Base-by-base conservation (phyloP, 2,888 invertebrate species). In the Metallyticus violacea region DNA sequence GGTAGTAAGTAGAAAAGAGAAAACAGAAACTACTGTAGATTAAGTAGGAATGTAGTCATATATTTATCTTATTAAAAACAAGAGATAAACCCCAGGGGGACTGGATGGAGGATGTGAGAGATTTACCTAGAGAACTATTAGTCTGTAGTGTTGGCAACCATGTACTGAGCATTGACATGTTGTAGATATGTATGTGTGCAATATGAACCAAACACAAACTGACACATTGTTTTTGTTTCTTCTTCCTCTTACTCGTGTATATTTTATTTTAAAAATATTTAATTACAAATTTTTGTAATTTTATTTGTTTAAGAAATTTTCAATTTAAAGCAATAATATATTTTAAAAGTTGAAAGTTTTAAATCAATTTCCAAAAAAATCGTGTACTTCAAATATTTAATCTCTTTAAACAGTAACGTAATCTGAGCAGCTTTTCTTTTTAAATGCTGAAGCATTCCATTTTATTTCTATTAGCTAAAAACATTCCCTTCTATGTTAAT, bases 111-210 rank as follows among this genome's bases (percentile, higher is more conserved):
- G n/a, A 29, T 81, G 25, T 29, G 30, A 29, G 30, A 29, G 30
- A 81, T 81, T 81, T 22, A 81, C 30, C 28, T 29, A 81, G 30
- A 81, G n/a, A 81, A 29, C 28, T 81, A 81, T 62, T 62, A 82
- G 82, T 82, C 77, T 77, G 77, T 83, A 83, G 83, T 77, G 28
- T 83, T 83, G 83, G 28, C 77, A 83, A 77, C 83, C 82, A 83
- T 62, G 83, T 83, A 77, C 27, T 77, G 83, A 83, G 77, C 83
- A 77, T n/a, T 83, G 83, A 83, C 82, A 83, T 77, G 83, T 83
- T 83, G 77, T 77, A 83, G 83, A 83, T 83, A 83, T 25, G 83
- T 83, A 83, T 77, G 83, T 83, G 85, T 85, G 85, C 85, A 85
- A 85, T 85, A 85, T 81, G 28, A 85, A 85, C 62, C 80, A 27